phyloP scores from a whole-genome alignment of 2,113 vertebrate species.

The Bos indicus region DNA sequence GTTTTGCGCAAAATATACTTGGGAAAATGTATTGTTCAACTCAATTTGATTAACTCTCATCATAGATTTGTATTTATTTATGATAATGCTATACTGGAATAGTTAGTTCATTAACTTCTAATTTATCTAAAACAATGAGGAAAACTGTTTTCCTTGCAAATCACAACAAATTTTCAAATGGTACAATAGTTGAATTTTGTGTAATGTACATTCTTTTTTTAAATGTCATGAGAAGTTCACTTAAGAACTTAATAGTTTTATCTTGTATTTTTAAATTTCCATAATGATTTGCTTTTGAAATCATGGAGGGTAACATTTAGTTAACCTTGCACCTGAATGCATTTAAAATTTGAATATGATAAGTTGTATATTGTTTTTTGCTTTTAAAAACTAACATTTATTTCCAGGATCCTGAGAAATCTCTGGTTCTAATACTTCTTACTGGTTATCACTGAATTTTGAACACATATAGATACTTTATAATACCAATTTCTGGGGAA shows the following conservation, averaged over 20 bases:
- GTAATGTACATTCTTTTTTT: background rate
- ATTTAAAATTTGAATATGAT: background rate
- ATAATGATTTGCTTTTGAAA: background rate
- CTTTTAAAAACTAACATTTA: background rate
- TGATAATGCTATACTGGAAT: conserved; percentile 25
- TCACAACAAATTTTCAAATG: conserved; percentile 51
- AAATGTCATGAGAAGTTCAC: background rate
- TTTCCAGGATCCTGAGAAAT: background rate
- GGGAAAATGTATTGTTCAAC: conserved; percentile 26
- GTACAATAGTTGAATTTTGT: background rate
- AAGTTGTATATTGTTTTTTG: background rate
- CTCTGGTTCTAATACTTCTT: background rate
- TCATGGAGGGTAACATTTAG: background rate
- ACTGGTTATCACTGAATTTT: background rate
- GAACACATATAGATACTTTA: background rate
- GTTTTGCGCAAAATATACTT: conserved; percentile 32
- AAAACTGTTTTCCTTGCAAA: conserved; percentile 54
- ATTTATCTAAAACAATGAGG: conserved; percentile 38
- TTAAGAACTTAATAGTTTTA: background rate
- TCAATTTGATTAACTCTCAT: conserved; percentile 46
- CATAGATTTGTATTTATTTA: conserved; percentile 57
- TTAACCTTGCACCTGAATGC: background rate
- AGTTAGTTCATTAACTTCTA: conserved; percentile 61
- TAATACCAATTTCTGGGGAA: background rate
- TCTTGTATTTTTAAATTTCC: background rate